A percentile compares a stretch with the other conserved stretches of the same genome.
These are phyloP conservation scores for Orycteropus afer DNA, from an alignment of 2,113 vertebrate genomes.

Conservation along the genomic window DNA sequence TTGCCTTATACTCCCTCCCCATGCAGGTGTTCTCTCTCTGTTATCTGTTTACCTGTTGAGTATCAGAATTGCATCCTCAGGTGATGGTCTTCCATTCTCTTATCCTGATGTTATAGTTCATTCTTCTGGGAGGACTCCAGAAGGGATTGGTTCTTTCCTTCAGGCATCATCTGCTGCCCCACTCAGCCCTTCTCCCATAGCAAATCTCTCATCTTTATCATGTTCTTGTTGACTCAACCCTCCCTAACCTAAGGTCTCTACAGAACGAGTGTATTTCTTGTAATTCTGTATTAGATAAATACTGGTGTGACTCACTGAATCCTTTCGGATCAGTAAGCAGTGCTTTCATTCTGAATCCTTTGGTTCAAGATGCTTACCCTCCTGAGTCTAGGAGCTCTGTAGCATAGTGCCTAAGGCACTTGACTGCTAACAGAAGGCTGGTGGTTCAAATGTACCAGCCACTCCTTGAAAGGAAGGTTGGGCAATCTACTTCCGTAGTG, in stretches of 20 bases:
- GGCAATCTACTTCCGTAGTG: too few species aligned
- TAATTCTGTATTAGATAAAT: not conserved
- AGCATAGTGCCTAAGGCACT: too few species aligned
- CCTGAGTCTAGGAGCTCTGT: too few species aligned
- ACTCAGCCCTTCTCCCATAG: not conserved
- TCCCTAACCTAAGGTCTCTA: conserved; percentile 34
- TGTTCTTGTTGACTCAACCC: not conserved
- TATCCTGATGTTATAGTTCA: not conserved
- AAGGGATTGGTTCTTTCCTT: not conserved
- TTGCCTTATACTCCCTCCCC: not conserved
- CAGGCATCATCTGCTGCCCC: not conserved
- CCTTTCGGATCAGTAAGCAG: not conserved
- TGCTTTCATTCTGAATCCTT: not conserved
- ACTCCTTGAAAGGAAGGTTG: too few species aligned
- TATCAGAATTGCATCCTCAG: not conserved
- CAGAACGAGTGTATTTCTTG: not conserved
- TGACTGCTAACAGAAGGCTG: too few species aligned
- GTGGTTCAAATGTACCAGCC: too few species aligned
- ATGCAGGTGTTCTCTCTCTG: not conserved
- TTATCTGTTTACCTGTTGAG: not conserved
- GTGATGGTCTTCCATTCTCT: not conserved
- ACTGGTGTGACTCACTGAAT: not conserved
- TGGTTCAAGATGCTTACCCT: not conserved
- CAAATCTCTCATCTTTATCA: not conserved
- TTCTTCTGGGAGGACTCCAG: not conserved